phyloP scores from a whole-genome alignment of 2,888 invertebrate species.

The Epirrhoe tristata region DNA sequence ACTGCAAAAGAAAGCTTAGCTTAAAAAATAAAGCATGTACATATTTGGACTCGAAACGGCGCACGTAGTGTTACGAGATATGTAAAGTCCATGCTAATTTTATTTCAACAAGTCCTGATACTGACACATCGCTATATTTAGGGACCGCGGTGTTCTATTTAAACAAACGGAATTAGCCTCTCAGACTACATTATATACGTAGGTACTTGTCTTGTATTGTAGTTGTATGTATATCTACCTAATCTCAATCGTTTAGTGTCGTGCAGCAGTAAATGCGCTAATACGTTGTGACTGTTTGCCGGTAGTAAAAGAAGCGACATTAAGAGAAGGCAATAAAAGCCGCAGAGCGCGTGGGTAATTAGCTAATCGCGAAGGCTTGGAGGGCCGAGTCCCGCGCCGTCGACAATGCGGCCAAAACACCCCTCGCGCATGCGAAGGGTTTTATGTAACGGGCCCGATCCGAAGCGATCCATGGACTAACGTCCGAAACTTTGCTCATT shows the following conservation, averaged over 20 bases:
- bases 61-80: background rate
- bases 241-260: slow-evolving; percentile 5
- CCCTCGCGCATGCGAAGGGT: slow-evolving; percentile 64
- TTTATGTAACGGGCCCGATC: slow-evolving; percentile 76
- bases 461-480: slow-evolving; percentile 75
- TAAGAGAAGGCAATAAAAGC: slow-evolving; percentile 10
- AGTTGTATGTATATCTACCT: background rate
- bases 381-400: slow-evolving; percentile 10
- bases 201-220: too few species aligned
- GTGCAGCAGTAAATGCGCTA: slow-evolving; percentile 17
- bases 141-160: background rate
- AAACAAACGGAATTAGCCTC: background rate
- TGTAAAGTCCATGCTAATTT: background rate
- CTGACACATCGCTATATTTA: background rate
- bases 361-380: slow-evolving; percentile 13
- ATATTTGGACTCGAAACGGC: background rate
- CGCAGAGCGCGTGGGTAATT: slow-evolving; percentile 24
- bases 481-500: slow-evolving; percentile 83
- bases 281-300: slow-evolving; percentile 10
- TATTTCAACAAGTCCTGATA: background rate
- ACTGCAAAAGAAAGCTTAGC: background rate
- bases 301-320: slow-evolving; percentile 6
- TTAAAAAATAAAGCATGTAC: background rate
- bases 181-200: too few species aligned
- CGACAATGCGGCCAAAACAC: slow-evolving; percentile 39